Evolutionary conservation across 2,888 invertebrate species (phyloP), one percentile per base, ranked within the genome.

Genomic region (Germaria angustata): DNA sequence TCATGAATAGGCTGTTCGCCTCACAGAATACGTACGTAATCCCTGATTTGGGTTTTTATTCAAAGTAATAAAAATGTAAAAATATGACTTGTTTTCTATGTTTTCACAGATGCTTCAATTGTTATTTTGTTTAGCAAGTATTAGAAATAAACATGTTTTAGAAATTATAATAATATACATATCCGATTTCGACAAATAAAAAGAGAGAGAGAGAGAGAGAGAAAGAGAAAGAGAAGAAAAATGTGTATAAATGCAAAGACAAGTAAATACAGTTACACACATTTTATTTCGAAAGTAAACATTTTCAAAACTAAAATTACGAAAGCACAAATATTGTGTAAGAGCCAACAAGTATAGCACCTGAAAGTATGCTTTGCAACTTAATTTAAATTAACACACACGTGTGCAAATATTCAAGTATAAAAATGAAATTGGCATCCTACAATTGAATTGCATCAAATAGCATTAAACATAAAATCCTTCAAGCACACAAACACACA

Each of bases 41-140:
- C 8, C 53, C 24, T 17, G 49, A 24, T n/a, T 36, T 71, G 17
- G 20, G 28, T 55, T 46, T 63, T 36, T 28, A 55, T 55, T 51
- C 39, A 11, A 24, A 63, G 28, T 63, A 8, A 41, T 55, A 28
- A 3, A 4, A 63, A 57, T 66, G 49, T 22, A 24, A 22, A 63
- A 71, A 44, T 63, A 71, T 55, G 13, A 79, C 28, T 68, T 66
- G 61, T 44, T 66, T 61, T 69, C 59, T 57, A 51, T 77, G 79
- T 82, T 82, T 71, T 24, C 59, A 36, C 82, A 82, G 75, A 65
- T 82, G 82, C 59, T 71, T 57, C 82, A 79, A 66, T 71, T 79
- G 82, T 76, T 66, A 76, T 76, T 59, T 65, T 79, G 51, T 82
- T 78, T 36, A 63, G 65, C 73, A 66, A 59, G 65, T 66, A 66